A percentile compares a stretch with the other conserved stretches of the same genome.
Evolutionary conservation across 2,113 vertebrate genomes (phyloP).

Genomic region (Silurus asotus): DNA sequence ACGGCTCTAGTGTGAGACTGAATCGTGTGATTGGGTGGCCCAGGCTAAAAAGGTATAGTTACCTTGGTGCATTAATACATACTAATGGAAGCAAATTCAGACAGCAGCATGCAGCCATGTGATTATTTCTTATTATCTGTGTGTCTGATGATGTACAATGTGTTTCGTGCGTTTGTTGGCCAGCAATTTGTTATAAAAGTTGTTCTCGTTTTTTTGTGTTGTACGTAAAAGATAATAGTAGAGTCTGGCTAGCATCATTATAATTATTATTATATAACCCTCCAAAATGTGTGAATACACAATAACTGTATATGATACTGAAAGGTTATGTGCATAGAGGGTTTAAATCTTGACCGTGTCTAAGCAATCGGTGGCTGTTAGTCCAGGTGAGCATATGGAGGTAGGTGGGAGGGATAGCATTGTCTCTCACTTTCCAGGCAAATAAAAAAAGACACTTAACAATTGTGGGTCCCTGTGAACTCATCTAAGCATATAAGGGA

Average conservation of each 20-base stretch:
- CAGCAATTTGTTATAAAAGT: not conserved
- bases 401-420: too few species aligned
- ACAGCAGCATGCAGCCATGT: not conserved
- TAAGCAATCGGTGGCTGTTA: too few species aligned
- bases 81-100: not conserved
- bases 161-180: not conserved
- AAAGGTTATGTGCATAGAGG: not conserved
- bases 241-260: not conserved
- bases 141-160: not conserved
- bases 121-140: not conserved
- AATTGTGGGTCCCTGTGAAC: too few species aligned
- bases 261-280: not conserved
- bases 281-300: not conserved
- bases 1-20: not conserved
- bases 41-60: not conserved
- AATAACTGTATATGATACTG: not conserved
- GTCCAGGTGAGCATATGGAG: too few species aligned
- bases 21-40: not conserved
- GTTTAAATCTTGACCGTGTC: too few species aligned
- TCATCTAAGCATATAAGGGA: too few species aligned
- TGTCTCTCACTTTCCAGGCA: too few species aligned
- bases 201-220: not conserved
- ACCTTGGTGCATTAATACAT: not conserved
- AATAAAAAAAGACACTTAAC: too few species aligned
- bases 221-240: not conserved